Percentiles rank a stretch among this genome's conserved stretches.
phyloP scores from a whole-genome alignment of 2,888 invertebrate genomes.

The Corbicula japonica region DNA sequence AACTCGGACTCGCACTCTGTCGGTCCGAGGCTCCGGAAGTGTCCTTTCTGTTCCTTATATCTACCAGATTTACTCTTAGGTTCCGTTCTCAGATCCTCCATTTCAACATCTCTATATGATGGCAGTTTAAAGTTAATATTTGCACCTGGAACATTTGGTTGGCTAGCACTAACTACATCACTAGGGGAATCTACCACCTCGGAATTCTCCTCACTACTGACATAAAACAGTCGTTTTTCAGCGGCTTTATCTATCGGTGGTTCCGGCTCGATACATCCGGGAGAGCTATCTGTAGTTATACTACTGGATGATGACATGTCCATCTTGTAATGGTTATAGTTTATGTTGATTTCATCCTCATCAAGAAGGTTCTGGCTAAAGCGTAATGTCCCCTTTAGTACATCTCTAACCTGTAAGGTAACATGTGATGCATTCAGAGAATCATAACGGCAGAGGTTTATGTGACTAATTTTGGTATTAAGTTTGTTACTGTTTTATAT shows the following conservation, averaged over 20 bases:
- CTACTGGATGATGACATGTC: conserved; percentile 60
- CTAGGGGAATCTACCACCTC: conserved; percentile 75
- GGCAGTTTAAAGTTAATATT: conserved; percentile 55
- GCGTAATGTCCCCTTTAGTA: conserved; percentile 84
- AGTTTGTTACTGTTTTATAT: too few species aligned
- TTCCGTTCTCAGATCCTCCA: conserved; percentile 53
- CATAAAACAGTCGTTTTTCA: conserved; percentile 75
- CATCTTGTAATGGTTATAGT: conserved; percentile 78
- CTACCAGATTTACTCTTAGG: conserved; percentile 2
- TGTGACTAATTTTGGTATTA: too few species aligned
- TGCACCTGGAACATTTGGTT: conserved; percentile 9
- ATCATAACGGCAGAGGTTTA: too few species aligned
- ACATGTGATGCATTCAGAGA: too few species aligned
- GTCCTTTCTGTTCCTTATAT: conserved; percentile 10
- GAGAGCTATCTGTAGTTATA: conserved; percentile 65
- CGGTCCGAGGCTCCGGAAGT: conserved; percentile 45
- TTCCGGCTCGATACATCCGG: conserved; percentile 34
- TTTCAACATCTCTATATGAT: conserved; percentile 43
- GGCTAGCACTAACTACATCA: conserved; percentile 38
- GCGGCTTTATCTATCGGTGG: conserved; percentile 45
- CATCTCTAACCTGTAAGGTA: conserved; percentile 82
- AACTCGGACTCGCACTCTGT: conserved; percentile 56
- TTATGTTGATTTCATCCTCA: conserved; percentile 79
- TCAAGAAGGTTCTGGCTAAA: conserved; percentile 80
- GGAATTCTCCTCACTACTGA: conserved; percentile 81